Evolutionary conservation across 2,797 vertebrate genomes (phyloP).

Genomic region (Luscinia megarhynchos): DNA sequence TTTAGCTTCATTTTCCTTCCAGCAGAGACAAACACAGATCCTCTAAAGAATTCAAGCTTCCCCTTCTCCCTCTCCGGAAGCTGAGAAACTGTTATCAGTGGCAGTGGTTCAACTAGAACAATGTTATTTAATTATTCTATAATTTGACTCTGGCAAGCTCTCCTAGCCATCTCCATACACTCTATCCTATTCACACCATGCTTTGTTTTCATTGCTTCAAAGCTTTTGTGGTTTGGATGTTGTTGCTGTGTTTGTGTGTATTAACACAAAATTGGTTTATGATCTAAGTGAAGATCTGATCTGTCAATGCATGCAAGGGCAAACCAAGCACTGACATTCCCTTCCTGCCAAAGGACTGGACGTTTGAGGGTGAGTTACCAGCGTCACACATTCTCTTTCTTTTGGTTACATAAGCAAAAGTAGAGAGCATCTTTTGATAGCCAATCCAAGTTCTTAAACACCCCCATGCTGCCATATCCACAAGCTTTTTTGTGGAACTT

Average conservation of each 20-base stretch:
- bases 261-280: slow-evolving; percentile 38
- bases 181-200: slow-evolving; percentile 21
- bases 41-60: slow-evolving; percentile 47
- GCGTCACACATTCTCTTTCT: background rate
- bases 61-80: slow-evolving; percentile 55
- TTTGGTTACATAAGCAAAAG: background rate
- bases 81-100: slow-evolving; percentile 36
- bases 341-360: background rate
- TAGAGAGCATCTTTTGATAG: background rate
- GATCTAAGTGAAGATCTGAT: slow-evolving; percentile 22
- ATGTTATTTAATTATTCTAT: slow-evolving; percentile 61
- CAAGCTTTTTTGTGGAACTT: background rate
- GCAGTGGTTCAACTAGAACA: slow-evolving; percentile 51
- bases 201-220: slow-evolving; percentile 19
- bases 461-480: background rate
- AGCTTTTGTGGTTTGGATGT: slow-evolving; percentile 41
- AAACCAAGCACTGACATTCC: background rate
- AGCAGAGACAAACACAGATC: slow-evolving; percentile 53
- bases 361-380: background rate
- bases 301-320: background rate
- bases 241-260: slow-evolving; percentile 2
- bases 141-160: slow-evolving; percentile 31
- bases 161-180: slow-evolving; percentile 17
- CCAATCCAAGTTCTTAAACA: background rate
- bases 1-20: slow-evolving; percentile 49